Evolutionary conservation across 2,888 invertebrate species (phyloP), one percentile per base, ranked within the genome.

Genomic region (Itoplectis maculator): DNA sequence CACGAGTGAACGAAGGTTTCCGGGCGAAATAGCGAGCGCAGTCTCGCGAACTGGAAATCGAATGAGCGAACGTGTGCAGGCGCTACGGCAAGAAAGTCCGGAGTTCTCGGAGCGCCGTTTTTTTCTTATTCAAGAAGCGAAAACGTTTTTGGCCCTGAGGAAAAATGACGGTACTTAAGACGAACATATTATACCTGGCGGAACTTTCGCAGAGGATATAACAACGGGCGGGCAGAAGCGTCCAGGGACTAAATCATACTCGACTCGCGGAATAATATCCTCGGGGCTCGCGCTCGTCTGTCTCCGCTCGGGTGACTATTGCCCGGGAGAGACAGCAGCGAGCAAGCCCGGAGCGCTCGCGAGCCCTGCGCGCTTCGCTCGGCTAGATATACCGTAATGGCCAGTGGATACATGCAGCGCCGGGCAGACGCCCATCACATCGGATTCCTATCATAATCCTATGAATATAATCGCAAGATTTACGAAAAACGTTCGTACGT

Each of bases 81-180:
- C 37, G 23, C 29, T 15, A 45, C 15, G 51, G 54, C 65, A 72
- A 70, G 56, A 79, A 66, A 47, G 56, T 59, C 59, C 56, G 72
- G 59, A 72, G 18, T 49, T 73, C 49, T 59, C 40, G 65, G 66
- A 35, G n/a, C n/a, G n/a, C n/a, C 15, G 37, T 47, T 73, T 79
- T 51, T 59, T n/a, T n/a, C n/a, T n/a, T n/a, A n/a, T n/a, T n/a
- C n/a, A 68, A 68, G 66, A 47, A 66, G 73, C 42, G 40, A 66
- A 73, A 79, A 63, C 79, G 73, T n/a, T n/a, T 66, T 79, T 79
- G 59, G 59, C 59, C 59, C 42, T n/a, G 66, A 79, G 79, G 42
- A 79, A 79, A 79, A 79, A 79, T 79, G 79, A 73, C 79, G 79
- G 79, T 73, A 79, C 79, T 79, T 79, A 73, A 79, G 79, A 79